Conservation (phyloP, 2,888 invertebrate species). For the Epinotia nisella region DNA sequence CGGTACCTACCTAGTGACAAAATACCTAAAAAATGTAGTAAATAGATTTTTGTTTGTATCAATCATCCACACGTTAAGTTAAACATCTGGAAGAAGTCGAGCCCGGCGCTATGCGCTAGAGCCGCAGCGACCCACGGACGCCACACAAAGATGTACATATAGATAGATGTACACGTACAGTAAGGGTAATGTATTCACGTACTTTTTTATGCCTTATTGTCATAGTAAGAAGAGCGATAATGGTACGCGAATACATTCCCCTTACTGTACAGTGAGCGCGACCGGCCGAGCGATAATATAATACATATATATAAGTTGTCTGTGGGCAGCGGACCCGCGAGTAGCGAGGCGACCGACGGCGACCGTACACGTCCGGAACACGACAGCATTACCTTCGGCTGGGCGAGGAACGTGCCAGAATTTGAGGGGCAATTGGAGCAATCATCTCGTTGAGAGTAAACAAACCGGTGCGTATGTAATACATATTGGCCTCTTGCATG, state of each 20-base stretch:
- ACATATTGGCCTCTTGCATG: conserved; percentile 36
- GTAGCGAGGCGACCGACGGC: conserved; percentile 67
- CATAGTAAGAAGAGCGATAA: too few species aligned
- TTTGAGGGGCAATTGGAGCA: conserved; percentile 74
- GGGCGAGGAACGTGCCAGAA: conserved; percentile 77
- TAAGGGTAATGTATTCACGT: too few species aligned
- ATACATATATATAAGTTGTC: conserved; percentile 64
- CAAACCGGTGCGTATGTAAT: conserved; percentile 81
- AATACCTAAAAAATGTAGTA: too few species aligned
- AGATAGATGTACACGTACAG: neutral
- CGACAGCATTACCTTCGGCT: conserved; percentile 53
- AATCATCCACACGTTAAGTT: neutral
- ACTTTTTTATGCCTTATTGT: too few species aligned
- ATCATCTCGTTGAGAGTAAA: conserved; percentile 83
- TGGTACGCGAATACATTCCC: too few species aligned
- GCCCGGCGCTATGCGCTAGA: conserved; percentile 23
- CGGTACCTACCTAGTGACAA: too few species aligned
- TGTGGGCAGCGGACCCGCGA: conserved; percentile 62
- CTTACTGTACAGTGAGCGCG: conserved; percentile 28
- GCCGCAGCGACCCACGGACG: conserved; percentile 21
- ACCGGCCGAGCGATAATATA: conserved; percentile 35
- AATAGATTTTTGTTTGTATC: neutral
- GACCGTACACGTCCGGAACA: conserved; percentile 61
- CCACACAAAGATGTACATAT: conserved; percentile 10
- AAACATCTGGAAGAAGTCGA: neutral